Percentiles rank a stretch among this genome's conserved stretches.
Conservation (phyloP, 2,113 vertebrate species). For the Eurystomus gularis region DNA sequence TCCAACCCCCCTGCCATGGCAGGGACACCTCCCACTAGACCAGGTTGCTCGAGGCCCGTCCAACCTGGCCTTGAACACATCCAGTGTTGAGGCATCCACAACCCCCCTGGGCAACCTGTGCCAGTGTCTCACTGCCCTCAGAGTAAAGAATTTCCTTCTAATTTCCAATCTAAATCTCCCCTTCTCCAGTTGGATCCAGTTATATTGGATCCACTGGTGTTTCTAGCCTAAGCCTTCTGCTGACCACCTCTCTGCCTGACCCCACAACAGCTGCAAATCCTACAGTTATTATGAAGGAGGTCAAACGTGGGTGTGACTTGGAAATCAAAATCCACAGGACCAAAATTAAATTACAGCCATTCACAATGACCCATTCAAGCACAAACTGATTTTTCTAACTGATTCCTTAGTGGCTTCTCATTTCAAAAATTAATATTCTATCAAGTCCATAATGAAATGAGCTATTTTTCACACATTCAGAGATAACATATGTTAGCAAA, state of each 20-base stretch:
- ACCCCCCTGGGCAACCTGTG: too few species aligned
- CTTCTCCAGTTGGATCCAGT: too few species aligned
- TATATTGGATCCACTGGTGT: not conserved
- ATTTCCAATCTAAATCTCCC: too few species aligned
- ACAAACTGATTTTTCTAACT: not conserved
- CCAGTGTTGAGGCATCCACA: too few species aligned
- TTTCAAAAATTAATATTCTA: not conserved
- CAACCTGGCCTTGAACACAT: too few species aligned
- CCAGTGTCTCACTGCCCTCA: too few species aligned
- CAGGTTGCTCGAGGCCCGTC: too few species aligned
- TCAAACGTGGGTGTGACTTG: not conserved
- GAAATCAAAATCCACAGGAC: not conserved
- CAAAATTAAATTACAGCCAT: not conserved
- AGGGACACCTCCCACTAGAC: too few species aligned
- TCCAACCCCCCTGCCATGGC: too few species aligned
- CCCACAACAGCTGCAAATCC: not conserved
- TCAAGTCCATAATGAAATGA: not conserved
- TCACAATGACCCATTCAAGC: not conserved
- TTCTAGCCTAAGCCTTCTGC: not conserved
- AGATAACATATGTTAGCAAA: not conserved
- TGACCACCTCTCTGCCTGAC: not conserved
- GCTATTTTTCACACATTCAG: not conserved
- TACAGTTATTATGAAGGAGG: not conserved
- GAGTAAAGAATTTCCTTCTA: too few species aligned
- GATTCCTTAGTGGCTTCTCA: not conserved